Percentiles rank a stretch among this genome's conserved stretches.
These are phyloP conservation scores for Creontiades dilutus DNA, from an alignment of 2,888 invertebrate species.

Conservation along the genomic window DNA sequence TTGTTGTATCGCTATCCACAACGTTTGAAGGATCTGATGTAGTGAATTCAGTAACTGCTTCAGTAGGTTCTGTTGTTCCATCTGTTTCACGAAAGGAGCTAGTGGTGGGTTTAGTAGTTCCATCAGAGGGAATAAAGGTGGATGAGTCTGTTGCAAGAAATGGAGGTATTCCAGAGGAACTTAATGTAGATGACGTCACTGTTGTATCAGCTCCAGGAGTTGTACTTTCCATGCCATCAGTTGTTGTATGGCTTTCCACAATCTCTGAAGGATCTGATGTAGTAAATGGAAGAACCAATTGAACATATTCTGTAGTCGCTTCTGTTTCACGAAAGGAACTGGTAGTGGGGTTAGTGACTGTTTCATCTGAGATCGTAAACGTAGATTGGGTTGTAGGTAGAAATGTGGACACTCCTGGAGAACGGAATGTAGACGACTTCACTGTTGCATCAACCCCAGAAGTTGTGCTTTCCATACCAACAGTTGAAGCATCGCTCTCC, in stretches of 20 bases:
- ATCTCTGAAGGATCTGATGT: background rate
- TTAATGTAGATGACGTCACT: background rate
- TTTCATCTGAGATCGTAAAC: background rate
- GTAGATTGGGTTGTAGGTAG: background rate
- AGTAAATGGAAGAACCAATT: background rate
- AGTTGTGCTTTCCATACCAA: slow-evolving; percentile 51
- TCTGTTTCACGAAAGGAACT: slow-evolving; percentile 20
- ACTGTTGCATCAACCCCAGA: background rate
- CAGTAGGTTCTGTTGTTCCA: slow-evolving; percentile 12
- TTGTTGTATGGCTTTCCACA: background rate
- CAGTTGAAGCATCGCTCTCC: background rate
- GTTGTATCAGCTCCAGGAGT: background rate
- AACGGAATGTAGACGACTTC: slow-evolving; percentile 10
- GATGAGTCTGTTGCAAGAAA: background rate
- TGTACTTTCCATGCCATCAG: slow-evolving; percentile 46
- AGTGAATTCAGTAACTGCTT: background rate
- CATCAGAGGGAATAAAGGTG: background rate
- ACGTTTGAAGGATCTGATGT: background rate
- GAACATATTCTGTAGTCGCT: background rate
- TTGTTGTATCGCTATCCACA: background rate
- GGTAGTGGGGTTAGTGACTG: background rate
- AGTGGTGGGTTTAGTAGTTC: background rate
- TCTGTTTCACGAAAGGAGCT: background rate
- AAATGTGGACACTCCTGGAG: slow-evolving; percentile 25
- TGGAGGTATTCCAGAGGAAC: background rate